phyloP scores from a whole-genome alignment of 2,888 invertebrate species.

The Itoplectis maculator region DNA sequence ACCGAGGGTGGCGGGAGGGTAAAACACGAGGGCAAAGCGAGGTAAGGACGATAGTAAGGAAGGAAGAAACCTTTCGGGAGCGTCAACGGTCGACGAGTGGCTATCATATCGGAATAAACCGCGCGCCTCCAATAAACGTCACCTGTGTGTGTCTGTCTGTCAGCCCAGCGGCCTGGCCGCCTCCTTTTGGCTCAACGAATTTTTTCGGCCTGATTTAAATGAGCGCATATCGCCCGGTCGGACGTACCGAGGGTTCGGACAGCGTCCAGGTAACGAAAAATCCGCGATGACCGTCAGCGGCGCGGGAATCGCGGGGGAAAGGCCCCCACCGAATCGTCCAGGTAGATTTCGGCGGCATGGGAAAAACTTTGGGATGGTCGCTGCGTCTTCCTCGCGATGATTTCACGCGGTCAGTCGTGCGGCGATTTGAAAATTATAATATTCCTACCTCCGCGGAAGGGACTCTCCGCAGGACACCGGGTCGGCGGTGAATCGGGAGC shows the following conservation, averaged over 20 bases:
- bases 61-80: slow-evolving; percentile 23
- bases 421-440: slow-evolving; percentile 56
- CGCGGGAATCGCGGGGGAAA: slow-evolving; percentile 30
- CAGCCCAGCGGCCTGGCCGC: slow-evolving; percentile 25
- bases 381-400: slow-evolving; percentile 3
- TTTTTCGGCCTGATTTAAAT: slow-evolving; percentile 83
- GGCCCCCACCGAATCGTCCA: slow-evolving; percentile 63
- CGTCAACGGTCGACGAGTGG: slow-evolving; percentile 70
- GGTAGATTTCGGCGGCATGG: slow-evolving; percentile 68
- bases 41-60: slow-evolving; percentile 17
- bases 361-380: slow-evolving; percentile 63
- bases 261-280: slow-evolving; percentile 77
- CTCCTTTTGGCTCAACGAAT: slow-evolving; percentile 76
- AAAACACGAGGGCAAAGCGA: not conserved
- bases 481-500: slow-evolving; percentile 32
- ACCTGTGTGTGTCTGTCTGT: slow-evolving; percentile 69
- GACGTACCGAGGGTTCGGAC: slow-evolving; percentile 66
- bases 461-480: not conserved
- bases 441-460: slow-evolving; percentile 2
- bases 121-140: slow-evolving; percentile 66
- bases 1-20: slow-evolving; percentile 43
- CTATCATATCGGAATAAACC: slow-evolving; percentile 36
- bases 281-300: slow-evolving; percentile 66
- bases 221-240: slow-evolving; percentile 55
- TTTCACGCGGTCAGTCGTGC: slow-evolving; percentile 52